phyloP scores from a whole-genome alignment of 2,113 vertebrate species.

The Entomyzon cyanotis region DNA sequence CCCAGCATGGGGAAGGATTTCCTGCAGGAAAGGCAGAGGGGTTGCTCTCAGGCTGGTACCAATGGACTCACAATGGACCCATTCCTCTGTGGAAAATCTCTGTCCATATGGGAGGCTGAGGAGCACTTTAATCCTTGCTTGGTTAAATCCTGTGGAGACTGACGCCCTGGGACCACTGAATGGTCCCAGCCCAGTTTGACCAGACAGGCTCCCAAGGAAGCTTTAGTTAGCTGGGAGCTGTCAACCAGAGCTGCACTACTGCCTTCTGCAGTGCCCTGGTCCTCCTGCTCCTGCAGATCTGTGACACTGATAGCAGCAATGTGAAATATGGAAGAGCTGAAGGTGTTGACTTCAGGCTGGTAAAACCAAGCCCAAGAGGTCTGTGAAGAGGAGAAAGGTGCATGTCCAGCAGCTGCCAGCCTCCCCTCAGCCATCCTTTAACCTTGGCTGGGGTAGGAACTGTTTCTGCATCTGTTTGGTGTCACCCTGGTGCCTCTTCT shows the following conservation, averaged over 20 bases:
- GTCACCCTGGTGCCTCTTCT: neutral
- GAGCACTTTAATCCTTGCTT: neutral
- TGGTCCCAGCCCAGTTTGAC: neutral
- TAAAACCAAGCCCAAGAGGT: neutral
- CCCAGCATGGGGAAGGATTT: neutral
- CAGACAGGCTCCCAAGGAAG: neutral
- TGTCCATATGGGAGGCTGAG: neutral
- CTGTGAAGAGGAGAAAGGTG: fast-evolving
- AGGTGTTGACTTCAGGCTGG: neutral
- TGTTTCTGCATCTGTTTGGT: neutral
- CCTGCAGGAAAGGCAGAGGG: neutral
- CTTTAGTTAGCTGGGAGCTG: neutral
- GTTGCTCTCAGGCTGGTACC: neutral
- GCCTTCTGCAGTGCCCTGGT: neutral
- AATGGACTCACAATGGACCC: neutral
- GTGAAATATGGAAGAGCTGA: neutral
- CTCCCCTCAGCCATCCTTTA: neutral
- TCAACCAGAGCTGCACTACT: neutral
- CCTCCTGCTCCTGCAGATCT: neutral
- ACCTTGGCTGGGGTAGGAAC: neutral
- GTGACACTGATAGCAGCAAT: neutral
- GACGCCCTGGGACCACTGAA: neutral
- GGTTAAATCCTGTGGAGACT: neutral
- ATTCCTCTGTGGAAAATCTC: neutral
- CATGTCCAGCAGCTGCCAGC: neutral